Percentiles rank a stretch among this genome's conserved stretches.
These are phyloP conservation scores for Zele albiditarsus DNA, from an alignment of 2,888 invertebrate genomes.

Conservation along the genomic window DNA sequence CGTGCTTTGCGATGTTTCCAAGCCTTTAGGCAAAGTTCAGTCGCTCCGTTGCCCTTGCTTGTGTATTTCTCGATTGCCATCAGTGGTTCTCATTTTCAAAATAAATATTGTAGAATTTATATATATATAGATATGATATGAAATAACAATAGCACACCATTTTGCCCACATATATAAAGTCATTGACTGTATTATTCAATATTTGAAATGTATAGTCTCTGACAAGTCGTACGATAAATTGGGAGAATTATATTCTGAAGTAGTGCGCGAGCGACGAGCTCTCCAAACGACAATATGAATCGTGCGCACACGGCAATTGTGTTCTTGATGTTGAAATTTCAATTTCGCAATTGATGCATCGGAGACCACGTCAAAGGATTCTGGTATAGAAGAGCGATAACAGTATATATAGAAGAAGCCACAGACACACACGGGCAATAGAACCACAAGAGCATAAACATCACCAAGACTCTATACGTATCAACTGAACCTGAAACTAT, in stretches of 20 bases:
- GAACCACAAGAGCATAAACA: conserved; percentile 57
- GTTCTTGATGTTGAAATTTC: conserved; percentile 67
- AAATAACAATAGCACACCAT: no score
- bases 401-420: conserved; percentile 38
- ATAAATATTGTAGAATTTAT: no score
- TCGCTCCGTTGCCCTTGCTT: conserved; percentile 39
- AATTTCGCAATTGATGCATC: conserved; percentile 68
- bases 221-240: conserved; percentile 2
- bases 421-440: conserved; percentile 44
- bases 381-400: conserved; percentile 36
- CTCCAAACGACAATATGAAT: conserved; percentile 43
- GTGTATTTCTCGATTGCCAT: conserved; percentile 27
- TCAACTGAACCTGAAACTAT: conserved; percentile 66
- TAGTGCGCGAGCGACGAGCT: not conserved
- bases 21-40: conserved; percentile 58
- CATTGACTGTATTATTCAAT: not conserved
- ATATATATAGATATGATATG: no score
- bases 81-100: conserved; percentile 50
- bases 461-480: conserved; percentile 55
- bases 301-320: conserved; percentile 57
- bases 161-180: no score
- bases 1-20: conserved; percentile 52
- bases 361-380: conserved; percentile 51
- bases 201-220: not conserved
- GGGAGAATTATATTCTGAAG: not conserved